phyloP scores from a whole-genome alignment of 2,113 vertebrate species.

The Sinocyclocheilus anshuiensis region DNA sequence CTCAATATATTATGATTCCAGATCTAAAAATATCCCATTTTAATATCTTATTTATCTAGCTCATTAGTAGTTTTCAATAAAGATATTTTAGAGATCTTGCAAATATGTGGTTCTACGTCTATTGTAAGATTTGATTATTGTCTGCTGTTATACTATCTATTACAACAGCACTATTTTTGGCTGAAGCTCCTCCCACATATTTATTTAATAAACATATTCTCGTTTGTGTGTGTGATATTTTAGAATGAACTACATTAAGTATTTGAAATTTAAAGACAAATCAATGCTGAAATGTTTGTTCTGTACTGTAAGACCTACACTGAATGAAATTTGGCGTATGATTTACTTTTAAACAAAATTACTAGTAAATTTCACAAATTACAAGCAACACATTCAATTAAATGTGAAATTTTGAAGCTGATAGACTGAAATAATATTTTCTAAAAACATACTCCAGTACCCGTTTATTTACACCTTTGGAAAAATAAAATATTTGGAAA shows the following conservation, averaged over 20 bases:
- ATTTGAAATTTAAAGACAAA: not conserved
- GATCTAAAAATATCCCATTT: slow-evolving; percentile 68
- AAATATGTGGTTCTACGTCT: not conserved
- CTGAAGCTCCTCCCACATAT: not conserved
- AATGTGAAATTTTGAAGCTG: not conserved
- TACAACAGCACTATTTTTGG: not conserved
- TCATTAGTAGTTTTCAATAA: slow-evolving; percentile 56
- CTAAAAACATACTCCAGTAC: not conserved
- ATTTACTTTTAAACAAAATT: slow-evolving; percentile 39
- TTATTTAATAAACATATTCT: not conserved
- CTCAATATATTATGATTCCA: slow-evolving; percentile 67
- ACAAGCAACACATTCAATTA: not conserved
- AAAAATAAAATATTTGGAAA: slow-evolving; percentile 46
- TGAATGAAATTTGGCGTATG: not conserved
- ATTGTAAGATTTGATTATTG: not conserved
- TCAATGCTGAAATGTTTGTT: not conserved
- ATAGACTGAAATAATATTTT: not conserved
- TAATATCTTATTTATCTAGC: slow-evolving; percentile 52
- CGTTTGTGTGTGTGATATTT: not conserved
- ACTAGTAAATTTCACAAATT: not conserved
- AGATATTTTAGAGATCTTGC: not conserved
- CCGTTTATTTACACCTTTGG: not conserved
- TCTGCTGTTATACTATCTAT: not conserved
- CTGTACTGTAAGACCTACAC: not conserved
- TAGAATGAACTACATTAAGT: not conserved